phyloP scores from a whole-genome alignment of 1,140 invertebrate genomes.

The Goniozus legneri region DNA sequence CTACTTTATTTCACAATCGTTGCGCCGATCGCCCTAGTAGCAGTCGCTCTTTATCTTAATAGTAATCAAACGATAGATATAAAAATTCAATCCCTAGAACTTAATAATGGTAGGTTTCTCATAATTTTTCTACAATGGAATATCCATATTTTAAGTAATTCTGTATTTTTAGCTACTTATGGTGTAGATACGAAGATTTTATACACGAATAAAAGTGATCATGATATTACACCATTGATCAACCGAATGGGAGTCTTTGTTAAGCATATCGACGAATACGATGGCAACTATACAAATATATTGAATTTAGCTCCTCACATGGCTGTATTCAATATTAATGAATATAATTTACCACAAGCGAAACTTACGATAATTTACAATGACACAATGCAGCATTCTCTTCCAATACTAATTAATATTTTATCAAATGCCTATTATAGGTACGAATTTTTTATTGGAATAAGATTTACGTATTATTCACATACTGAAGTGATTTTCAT shows the following conservation, averaged over 20 bases:
- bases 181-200: slow-evolving; percentile 35
- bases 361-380: slow-evolving; percentile 70
- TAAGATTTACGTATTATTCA: too few species aligned
- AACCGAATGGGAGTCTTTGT: slow-evolving; percentile 43
- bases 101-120: slow-evolving; percentile 49
- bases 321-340: slow-evolving; percentile 62
- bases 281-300: slow-evolving; percentile 64
- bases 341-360: slow-evolving; percentile 54
- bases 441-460: slow-evolving; percentile 42
- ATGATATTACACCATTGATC: slow-evolving; percentile 40
- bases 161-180: slow-evolving; percentile 44
- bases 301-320: slow-evolving; percentile 61
- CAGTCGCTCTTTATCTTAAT: slow-evolving; percentile 66
- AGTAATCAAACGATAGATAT: slow-evolving; percentile 62
- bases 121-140: slow-evolving; percentile 1
- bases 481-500: background rate
- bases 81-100: slow-evolving; percentile 60
- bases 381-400: slow-evolving; percentile 73
- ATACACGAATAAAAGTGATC: slow-evolving; percentile 39
- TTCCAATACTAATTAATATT: slow-evolving; percentile 73
- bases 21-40: slow-evolving; percentile 61
- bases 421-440: slow-evolving; percentile 70
- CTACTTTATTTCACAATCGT: slow-evolving; percentile 55
- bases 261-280: slow-evolving; percentile 56
- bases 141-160: slow-evolving; percentile 2